phyloP scores from a whole-genome alignment of 1,140 invertebrate genomes.

The Drosophila sproati region DNA sequence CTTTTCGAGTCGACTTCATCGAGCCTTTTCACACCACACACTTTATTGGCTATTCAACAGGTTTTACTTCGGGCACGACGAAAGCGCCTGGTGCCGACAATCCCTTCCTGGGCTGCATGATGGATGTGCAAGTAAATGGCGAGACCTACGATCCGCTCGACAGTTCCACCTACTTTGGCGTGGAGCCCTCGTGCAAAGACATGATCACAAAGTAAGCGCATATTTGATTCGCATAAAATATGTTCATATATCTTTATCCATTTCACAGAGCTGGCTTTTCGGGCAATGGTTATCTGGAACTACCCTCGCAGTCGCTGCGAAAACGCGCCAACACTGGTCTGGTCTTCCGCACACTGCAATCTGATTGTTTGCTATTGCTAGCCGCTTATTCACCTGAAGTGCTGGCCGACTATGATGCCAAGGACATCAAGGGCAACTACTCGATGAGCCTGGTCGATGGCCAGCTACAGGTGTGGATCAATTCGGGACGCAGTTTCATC shows the following conservation, averaged over 20 bases:
- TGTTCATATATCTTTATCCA: background rate
- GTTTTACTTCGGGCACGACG: constrained; percentile 76
- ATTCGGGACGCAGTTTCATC: constrained; percentile 88
- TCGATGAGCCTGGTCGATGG: constrained; percentile 89
- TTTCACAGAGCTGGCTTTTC: constrained; percentile 89
- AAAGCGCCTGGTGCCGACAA: constrained; percentile 85
- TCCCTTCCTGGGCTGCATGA: constrained; percentile 93
- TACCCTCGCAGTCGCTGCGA: constrained; percentile 88
- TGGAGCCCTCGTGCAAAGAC: constrained; percentile 90
- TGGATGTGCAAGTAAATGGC: constrained; percentile 90
- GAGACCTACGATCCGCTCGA: constrained; percentile 86
- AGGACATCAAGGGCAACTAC: constrained; percentile 87
- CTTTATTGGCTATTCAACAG: constrained; percentile 19
- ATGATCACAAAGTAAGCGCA: constrained; percentile 87
- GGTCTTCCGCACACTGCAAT: constrained; percentile 90
- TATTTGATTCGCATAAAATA: too few relatives aligned
- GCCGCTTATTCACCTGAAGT: constrained; percentile 88
- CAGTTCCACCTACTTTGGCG: constrained; percentile 89
- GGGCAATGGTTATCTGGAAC: constrained; percentile 92
- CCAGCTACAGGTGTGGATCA: constrained; percentile 87
- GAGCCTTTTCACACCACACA: background rate
- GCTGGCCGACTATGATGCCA: constrained; percentile 84
- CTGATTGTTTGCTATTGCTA: constrained; percentile 90
- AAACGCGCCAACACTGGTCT: constrained; percentile 90
- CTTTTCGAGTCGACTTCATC: too few relatives aligned